phyloP scores from a whole-genome alignment of 2,797 vertebrate species.

The Acanthopagrus latus region DNA sequence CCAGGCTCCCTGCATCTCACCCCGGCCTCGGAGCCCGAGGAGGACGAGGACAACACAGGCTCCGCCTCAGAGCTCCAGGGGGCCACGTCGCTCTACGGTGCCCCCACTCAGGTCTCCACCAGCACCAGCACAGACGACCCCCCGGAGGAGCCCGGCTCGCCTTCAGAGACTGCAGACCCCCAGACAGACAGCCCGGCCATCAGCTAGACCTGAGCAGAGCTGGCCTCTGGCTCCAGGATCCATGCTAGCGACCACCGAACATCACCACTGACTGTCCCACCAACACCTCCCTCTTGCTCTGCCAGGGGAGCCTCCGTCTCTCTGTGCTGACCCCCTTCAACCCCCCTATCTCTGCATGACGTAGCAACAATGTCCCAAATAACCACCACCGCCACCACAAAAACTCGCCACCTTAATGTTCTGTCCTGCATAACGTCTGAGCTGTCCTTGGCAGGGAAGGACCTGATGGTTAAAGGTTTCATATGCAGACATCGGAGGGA shows the following conservation, averaged over 20 bases:
- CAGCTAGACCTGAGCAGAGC: constrained; percentile 90
- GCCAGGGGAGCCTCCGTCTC: constrained; percentile 58
- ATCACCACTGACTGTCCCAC: constrained; percentile 74
- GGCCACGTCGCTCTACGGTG: constrained; percentile 78
- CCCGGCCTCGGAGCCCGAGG: constrained; percentile 83
- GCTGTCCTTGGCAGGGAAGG: constrained; percentile 86
- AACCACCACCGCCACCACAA: constrained; percentile 61
- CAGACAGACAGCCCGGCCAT: constrained; percentile 87
- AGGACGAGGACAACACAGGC: constrained; percentile 81
- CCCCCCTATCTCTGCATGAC: constrained; percentile 89
- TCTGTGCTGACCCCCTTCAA: constrained; percentile 72
- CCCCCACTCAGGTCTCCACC: constrained; percentile 91
- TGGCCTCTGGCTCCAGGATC: constrained; percentile 85
- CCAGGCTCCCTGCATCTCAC: constrained; percentile 88
- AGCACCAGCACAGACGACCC: constrained; percentile 92
- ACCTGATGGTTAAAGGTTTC: constrained; percentile 70
- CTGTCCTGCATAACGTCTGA: constrained; percentile 78
- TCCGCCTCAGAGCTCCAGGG: constrained; percentile 77
- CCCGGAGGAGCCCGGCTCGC: constrained; percentile 74
- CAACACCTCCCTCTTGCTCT: constrained; percentile 57
- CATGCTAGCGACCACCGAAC: constrained; percentile 44
- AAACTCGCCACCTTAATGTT: constrained; percentile 70
- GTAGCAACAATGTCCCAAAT: constrained; percentile 85
- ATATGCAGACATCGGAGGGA: constrained; percentile 48
- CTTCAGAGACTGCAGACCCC: constrained; percentile 71